Evolutionary conservation across 1,140 invertebrate genomes (phyloP), one percentile per base, ranked within the genome.

Genomic region (Orussus abietinus): DNA sequence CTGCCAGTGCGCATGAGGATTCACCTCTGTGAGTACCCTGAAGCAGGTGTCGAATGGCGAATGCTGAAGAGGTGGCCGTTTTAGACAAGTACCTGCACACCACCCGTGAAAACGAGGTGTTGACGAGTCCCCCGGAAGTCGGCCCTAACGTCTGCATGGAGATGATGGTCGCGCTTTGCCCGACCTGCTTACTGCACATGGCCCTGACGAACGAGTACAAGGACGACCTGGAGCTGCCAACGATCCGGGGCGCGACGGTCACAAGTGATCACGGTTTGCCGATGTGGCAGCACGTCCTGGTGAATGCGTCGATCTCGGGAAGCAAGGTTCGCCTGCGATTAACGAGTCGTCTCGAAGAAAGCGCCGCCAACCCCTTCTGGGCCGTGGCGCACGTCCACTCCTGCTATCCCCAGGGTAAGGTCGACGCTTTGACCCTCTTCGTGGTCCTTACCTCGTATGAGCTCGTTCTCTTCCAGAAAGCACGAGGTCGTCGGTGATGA

Each of bases 71-170:
- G n/a, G 2, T 31, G 15, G 3, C 11, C 30, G 1, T 28, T 26
- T 45, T 50, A 59, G 57, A 57, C 21, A 3, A 11, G 5, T 59
- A 53, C 15, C 13, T 52, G 3, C n/a, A 42, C 18, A 45, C 55
- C 1, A 47, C 6, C 3, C 2, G 17, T 1, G 2, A 18, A 0
- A n/a, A 21, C 5, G 36, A 45, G 18, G 14, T 15, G 10, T 35
- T 57, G 11, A 31, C 4, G 0, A 58, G 45, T 26, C 29, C 44
- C 5, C 4, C 5, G 9, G 18, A 51, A 0, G 3, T 7, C 10
- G 7, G 36, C 5, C 1, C 1, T 3, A 37, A 21, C 1, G 19
- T 59, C 4, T 59, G 57, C 17, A 2, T 59, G 10, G 43, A 57
- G 29, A 33, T 57, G 15, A 9, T 42, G 2, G 22, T 59, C 14